Evolutionary conservation across 2,888 invertebrate species (phyloP).

Genomic region (Vanessa cardui): DNA sequence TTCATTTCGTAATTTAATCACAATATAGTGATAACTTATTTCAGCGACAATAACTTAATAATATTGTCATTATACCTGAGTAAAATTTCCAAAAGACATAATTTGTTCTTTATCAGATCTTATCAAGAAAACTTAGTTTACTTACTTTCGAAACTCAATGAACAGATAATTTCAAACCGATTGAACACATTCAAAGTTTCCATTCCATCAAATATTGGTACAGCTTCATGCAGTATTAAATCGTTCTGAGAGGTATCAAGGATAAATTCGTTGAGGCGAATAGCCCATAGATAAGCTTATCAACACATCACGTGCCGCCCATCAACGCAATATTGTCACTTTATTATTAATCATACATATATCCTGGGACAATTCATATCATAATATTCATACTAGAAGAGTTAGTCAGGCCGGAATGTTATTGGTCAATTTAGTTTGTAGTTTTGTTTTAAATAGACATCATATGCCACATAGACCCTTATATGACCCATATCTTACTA

Average conservation of each 20-base stretch:
- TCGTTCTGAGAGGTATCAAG: slow-evolving; percentile 50
- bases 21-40: no score
- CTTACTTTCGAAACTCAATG: slow-evolving; percentile 43
- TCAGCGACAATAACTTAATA: background rate
- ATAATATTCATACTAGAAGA: slow-evolving; percentile 27
- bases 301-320: slow-evolving; percentile 50
- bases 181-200: slow-evolving; percentile 58
- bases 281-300: slow-evolving; percentile 67
- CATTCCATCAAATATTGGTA: slow-evolving; percentile 58
- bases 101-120: slow-evolving; percentile 2
- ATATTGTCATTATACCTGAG: background rate
- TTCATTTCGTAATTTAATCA: background rate
- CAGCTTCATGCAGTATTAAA: slow-evolving; percentile 47
- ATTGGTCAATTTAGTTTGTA: slow-evolving; percentile 8
- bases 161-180: slow-evolving; percentile 55
- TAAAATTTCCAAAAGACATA: background rate
- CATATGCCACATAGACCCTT: no score
- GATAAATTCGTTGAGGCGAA: slow-evolving; percentile 61
- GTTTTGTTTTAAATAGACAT: no score
- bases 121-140: slow-evolving; percentile 16
- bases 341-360: slow-evolving; percentile 54
- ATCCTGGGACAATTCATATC: slow-evolving; percentile 47
- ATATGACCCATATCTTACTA: no score
- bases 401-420: background rate
- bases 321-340: slow-evolving; percentile 50